These are phyloP conservation scores for Caenorhabditis brenneri DNA, from an alignment of 1,140 invertebrate genomes.

Conservation along the genomic window DNA sequence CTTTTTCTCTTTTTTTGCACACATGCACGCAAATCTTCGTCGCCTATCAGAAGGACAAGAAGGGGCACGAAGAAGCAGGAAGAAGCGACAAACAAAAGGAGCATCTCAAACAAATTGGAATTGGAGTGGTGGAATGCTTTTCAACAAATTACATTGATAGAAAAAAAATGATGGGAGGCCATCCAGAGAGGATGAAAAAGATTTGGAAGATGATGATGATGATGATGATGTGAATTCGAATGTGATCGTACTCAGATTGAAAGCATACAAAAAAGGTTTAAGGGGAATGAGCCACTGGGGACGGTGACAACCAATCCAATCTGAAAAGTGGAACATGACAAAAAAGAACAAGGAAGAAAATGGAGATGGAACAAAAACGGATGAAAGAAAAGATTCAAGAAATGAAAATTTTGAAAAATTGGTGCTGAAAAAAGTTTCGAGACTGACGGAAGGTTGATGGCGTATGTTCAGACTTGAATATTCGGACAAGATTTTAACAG, in stretches of 20 bases:
- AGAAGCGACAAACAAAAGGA: conserved; percentile 33
- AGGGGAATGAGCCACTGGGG: neutral
- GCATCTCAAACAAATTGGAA: conserved; percentile 38
- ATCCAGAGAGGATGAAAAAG: neutral
- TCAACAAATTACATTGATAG: conserved; percentile 44
- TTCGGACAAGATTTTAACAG: too few species aligned
- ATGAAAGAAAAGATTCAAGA: neutral
- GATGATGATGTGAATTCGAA: neutral
- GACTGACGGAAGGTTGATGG: too few species aligned
- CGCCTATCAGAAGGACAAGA: conserved; percentile 33
- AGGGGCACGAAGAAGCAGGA: neutral
- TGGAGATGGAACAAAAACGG: neutral
- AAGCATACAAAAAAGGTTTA: neutral
- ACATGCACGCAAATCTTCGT: neutral
- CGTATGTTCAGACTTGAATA: too few species aligned
- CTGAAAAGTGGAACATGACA: neutral
- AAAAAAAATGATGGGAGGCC: conserved; percentile 20
- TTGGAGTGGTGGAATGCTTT: conserved; percentile 36
- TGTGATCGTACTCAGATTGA: neutral
- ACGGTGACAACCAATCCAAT: neutral
- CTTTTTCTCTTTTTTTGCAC: conserved; percentile 5
- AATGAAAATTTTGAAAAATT: neutral
- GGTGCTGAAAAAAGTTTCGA: too few species aligned
- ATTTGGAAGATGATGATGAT: neutral
- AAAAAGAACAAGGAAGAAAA: neutral